These are phyloP conservation scores for Carassius gibelio DNA, from an alignment of 2,113 vertebrate genomes.

Conservation along the genomic window DNA sequence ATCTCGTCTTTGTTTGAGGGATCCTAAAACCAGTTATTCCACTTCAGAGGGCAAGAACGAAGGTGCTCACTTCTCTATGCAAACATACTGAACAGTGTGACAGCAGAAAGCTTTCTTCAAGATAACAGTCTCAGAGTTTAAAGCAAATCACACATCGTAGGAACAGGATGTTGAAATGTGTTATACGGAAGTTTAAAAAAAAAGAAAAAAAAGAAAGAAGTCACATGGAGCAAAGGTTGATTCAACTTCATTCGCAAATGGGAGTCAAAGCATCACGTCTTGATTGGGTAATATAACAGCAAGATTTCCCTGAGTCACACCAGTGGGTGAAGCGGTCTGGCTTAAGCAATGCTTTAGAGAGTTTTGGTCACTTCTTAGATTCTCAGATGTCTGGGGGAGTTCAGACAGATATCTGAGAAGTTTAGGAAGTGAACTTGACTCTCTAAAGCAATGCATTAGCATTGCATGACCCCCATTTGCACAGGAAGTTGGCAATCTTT, in stretches of 20 bases:
- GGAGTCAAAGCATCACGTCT: neutral
- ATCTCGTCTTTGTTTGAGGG: slow-evolving; percentile 18
- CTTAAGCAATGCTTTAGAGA: slow-evolving; percentile 27
- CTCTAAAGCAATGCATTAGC: no score
- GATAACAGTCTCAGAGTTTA: neutral
- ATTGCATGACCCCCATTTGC: no score
- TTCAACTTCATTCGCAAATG: neutral
- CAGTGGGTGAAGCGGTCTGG: neutral
- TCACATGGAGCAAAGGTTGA: neutral
- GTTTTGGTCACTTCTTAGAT: neutral
- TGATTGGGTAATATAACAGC: neutral
- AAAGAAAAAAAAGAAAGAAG: neutral
- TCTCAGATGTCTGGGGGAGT: neutral
- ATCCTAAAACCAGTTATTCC: slow-evolving; percentile 38
- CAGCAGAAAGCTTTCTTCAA: neutral
- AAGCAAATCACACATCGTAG: neutral
- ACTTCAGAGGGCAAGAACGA: neutral
- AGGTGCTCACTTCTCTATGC: slow-evolving; percentile 5
- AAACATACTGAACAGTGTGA: neutral
- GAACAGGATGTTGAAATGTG: slow-evolving; percentile 1
- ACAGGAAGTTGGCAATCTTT: no score
- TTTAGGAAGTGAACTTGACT: no score
- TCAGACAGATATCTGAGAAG: no score
- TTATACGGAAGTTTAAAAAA: neutral
- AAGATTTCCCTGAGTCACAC: neutral